Percentiles rank a stretch among this genome's conserved stretches.
Conservation (phyloP, 2,113 vertebrate genomes). For the Orthonyx spaldingii region DNA sequence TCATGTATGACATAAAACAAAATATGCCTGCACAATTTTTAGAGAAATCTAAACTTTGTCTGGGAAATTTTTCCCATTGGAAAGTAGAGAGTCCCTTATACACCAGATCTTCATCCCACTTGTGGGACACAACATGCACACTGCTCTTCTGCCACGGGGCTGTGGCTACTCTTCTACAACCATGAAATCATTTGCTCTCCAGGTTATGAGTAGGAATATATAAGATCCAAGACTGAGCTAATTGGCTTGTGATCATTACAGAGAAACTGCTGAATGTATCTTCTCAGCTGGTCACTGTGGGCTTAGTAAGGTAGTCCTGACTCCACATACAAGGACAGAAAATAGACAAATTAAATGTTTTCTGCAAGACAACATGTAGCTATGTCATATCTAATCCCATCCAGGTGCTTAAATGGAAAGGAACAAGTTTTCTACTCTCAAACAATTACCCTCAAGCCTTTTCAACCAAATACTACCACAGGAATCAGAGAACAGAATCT, state of each 20-base stretch:
- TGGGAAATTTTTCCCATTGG: background rate
- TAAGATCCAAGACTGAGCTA: background rate
- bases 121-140: rapidly evolving
- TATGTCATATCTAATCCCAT: background rate
- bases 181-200: background rate
- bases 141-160: rapidly evolving
- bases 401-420: background rate
- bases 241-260: background rate
- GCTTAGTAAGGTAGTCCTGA: background rate
- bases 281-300: background rate
- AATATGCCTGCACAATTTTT: background rate
- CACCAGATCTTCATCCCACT: background rate
- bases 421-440: background rate
- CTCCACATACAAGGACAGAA: background rate
- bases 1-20: background rate
- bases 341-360: background rate
- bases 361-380: background rate
- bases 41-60: background rate
- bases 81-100: background rate
- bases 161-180: background rate
- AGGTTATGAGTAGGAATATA: background rate
- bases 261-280: background rate
- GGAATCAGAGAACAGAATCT: background rate
- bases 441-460: background rate
- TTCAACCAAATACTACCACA: background rate